Conservation (phyloP, 1,140 invertebrate species). For the Pollicipes pollicipes region DNA sequence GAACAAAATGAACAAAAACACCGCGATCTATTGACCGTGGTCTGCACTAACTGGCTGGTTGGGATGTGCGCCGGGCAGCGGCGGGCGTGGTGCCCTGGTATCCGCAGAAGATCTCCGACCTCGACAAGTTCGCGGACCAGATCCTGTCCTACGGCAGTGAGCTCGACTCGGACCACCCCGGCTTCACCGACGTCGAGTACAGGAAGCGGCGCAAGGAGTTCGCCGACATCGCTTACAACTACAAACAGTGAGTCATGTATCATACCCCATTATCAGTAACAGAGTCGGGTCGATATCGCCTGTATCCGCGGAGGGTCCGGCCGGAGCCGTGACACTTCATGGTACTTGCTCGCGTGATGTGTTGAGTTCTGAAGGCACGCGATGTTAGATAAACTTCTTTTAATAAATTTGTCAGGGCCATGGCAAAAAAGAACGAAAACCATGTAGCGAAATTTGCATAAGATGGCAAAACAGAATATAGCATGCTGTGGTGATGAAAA, state of each 20-base stretch:
- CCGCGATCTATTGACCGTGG: too few relatives aligned
- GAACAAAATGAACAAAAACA: too few relatives aligned
- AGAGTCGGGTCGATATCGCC: not conserved
- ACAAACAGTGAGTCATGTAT: constrained; percentile 66
- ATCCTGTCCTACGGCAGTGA: constrained; percentile 91
- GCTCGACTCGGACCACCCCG: constrained; percentile 88
- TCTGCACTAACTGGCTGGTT: too few relatives aligned
- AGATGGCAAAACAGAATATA: too few relatives aligned
- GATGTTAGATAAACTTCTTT: too few relatives aligned
- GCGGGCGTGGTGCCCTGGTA: constrained; percentile 86
- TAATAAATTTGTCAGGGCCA: too few relatives aligned
- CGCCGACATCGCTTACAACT: constrained; percentile 92
- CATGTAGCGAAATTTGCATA: too few relatives aligned
- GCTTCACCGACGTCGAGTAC: constrained; percentile 87
- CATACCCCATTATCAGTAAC: constrained; percentile 1
- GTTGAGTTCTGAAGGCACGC: too few relatives aligned
- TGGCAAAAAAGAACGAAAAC: too few relatives aligned
- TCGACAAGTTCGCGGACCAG: constrained; percentile 93
- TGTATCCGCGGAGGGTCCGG: too few relatives aligned
- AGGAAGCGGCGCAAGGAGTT: constrained; percentile 79
- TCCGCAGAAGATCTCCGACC: constrained; percentile 75
- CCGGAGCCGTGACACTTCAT: not conserved
- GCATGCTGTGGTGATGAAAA: too few relatives aligned
- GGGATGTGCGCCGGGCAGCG: too few relatives aligned
- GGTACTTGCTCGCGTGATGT: not conserved